These are phyloP conservation scores for Aulostomus chinensis DNA, from an alignment of 2,797 vertebrate species.

Conservation along the genomic window DNA sequence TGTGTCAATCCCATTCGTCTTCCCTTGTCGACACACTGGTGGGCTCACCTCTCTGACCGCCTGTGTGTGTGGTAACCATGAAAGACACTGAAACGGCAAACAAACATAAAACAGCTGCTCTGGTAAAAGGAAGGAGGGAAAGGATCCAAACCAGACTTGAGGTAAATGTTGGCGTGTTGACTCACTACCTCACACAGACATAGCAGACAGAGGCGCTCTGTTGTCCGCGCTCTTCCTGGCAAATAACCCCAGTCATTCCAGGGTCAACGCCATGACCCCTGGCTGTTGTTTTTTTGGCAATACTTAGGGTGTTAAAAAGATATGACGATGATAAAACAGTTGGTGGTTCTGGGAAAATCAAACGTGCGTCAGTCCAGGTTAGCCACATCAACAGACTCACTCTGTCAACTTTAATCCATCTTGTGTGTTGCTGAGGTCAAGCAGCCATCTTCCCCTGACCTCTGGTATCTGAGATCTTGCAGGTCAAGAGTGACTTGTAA, in stretches of 20 bases:
- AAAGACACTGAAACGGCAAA: conserved; percentile 56
- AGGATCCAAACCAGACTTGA: conserved; percentile 59
- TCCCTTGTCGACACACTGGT: conserved; percentile 20
- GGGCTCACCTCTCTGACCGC: conserved; percentile 30
- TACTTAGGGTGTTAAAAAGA: conserved; percentile 10
- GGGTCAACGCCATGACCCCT: conserved; percentile 19
- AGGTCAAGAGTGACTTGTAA: conserved; percentile 26
- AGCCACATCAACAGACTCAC: background rate
- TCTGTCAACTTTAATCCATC: no score
- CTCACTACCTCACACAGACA: conserved; percentile 48
- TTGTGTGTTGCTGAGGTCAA: background rate
- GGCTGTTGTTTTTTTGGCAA: conserved; percentile 25
- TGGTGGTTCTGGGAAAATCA: background rate
- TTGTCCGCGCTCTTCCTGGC: conserved; percentile 36
- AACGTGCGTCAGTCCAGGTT: background rate
- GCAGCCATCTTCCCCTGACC: conserved; percentile 9
- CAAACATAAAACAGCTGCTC: conserved; percentile 68
- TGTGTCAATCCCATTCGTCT: conserved; percentile 58
- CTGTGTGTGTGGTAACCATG: conserved; percentile 56
- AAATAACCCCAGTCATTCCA: conserved; percentile 40
- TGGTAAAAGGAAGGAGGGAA: conserved; percentile 42
- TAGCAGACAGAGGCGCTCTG: conserved; percentile 61
- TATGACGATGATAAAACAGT: conserved; percentile 1
- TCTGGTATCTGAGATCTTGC: conserved; percentile 7
- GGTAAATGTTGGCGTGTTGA: conserved; percentile 67